Evolutionary conservation across 2,888 invertebrate genomes (phyloP).

Genomic region (Xestia sexstrigata): DNA sequence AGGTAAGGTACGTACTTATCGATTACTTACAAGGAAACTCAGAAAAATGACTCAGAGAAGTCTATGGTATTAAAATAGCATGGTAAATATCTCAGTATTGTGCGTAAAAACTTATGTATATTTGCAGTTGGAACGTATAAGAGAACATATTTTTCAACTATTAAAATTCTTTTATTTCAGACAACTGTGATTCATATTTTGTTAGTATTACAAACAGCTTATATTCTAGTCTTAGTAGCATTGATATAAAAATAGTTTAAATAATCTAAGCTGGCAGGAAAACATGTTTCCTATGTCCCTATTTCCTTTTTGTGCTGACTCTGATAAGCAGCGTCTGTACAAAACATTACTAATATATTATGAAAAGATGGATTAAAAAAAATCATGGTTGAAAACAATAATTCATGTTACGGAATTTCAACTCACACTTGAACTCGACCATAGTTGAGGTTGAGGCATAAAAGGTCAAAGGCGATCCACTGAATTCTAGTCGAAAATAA

Average conservation of each 20-base stretch:
- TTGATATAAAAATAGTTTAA: neutral
- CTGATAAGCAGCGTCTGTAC: neutral
- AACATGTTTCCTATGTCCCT: neutral
- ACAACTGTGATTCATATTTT: neutral
- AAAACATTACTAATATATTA: neutral
- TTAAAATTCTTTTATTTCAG: neutral
- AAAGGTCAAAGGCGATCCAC: neutral
- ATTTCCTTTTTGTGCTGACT: no score
- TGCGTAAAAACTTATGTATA: neutral
- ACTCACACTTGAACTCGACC: neutral
- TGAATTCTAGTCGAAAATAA: neutral
- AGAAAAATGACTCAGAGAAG: neutral
- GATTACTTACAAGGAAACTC: neutral
- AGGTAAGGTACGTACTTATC: neutral
- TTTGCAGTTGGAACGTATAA: neutral
- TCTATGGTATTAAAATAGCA: neutral
- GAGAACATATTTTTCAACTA: neutral
- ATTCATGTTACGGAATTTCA: neutral
- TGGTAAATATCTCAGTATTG: neutral
- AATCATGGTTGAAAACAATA: neutral
- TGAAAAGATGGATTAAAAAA: neutral
- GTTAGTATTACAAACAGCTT: neutral
- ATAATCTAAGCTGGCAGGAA: neutral
- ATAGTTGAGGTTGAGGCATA: neutral
- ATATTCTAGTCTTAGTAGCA: neutral